A percentile compares a stretch with the other conserved stretches of the same genome.
Evolutionary conservation across 2,888 invertebrate genomes (phyloP).

Genomic region (Dinocampus coccinellae): DNA sequence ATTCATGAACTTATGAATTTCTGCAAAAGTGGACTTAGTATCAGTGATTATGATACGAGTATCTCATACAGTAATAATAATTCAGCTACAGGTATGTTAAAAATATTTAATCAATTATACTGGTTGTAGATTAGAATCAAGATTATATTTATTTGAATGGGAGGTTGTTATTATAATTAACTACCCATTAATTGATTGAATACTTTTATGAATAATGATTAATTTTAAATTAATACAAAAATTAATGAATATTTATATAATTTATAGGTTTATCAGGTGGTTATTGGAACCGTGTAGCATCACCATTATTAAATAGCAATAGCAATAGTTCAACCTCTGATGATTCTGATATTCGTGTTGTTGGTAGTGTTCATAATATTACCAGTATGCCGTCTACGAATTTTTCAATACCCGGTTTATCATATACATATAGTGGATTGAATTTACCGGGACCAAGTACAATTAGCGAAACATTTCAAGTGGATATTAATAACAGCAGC

Average conservation of each 20-base stretch:
- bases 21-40: constrained; percentile 88
- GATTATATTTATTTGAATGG: no score
- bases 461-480: constrained; percentile 52
- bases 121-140: no score
- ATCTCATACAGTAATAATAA: constrained; percentile 74
- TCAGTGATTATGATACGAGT: constrained; percentile 84
- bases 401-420: constrained; percentile 4
- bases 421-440: background rate
- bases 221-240: no score
- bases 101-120: background rate
- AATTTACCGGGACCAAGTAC: constrained; percentile 57
- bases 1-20: constrained; percentile 90
- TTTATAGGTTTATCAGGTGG: constrained; percentile 52
- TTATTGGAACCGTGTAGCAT: constrained; percentile 50
- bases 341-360: constrained; percentile 58
- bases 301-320: constrained; percentile 49
- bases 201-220: no score
- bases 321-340: constrained; percentile 51
- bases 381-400: constrained; percentile 43
- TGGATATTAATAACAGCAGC: no score
- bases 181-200: no score
- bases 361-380: constrained; percentile 49
- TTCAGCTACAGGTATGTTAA: background rate
- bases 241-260: background rate
- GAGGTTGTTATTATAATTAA: no score